These are phyloP conservation scores for Noctua fimbriata DNA, from an alignment of 2,888 invertebrate species.

Conservation along the genomic window DNA sequence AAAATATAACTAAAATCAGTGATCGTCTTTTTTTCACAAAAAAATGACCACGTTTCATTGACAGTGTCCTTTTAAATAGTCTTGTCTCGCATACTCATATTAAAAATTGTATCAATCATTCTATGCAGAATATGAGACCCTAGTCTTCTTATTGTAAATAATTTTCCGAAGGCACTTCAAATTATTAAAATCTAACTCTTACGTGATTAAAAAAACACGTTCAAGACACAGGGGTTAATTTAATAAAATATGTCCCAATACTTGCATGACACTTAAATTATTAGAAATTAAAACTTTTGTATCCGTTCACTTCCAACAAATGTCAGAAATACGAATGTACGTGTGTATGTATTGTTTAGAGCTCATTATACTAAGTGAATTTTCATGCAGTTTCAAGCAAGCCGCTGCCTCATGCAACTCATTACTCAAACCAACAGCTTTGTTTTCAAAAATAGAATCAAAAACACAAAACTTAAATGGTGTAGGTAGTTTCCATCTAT, in stretches of 20 bases:
- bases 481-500: background rate
- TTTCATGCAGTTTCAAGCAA: constrained; percentile 1
- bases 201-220: background rate
- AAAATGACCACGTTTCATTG: background rate
- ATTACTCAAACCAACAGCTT: background rate
- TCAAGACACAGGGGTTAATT: background rate
- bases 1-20: background rate
- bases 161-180: background rate
- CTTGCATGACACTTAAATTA: background rate
- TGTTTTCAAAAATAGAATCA: background rate
- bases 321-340: background rate
- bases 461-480: background rate
- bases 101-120: background rate
- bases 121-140: background rate
- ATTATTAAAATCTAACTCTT: background rate
- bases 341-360: background rate
- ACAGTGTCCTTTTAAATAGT: background rate
- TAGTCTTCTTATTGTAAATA: background rate
- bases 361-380: background rate
- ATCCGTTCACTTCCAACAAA: background rate
- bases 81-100: background rate
- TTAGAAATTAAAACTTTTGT: background rate
- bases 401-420: background rate
- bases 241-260: background rate
- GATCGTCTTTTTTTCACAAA: background rate